These are phyloP conservation scores for Stegostoma tigrinum DNA, from an alignment of 2,113 vertebrate species.

Conservation along the genomic window DNA sequence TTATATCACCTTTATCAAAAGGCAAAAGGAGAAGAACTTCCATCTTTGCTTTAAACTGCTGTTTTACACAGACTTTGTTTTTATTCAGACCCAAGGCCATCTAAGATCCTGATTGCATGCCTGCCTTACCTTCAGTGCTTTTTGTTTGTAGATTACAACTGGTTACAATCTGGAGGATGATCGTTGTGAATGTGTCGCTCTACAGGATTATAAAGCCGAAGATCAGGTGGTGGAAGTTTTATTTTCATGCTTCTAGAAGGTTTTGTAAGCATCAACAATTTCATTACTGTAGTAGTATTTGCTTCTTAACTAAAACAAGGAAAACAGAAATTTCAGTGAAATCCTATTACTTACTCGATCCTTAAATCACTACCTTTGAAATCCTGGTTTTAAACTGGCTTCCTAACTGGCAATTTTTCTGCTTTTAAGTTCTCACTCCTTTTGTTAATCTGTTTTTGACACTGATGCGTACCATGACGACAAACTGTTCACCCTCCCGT, in stretches of 20 bases:
- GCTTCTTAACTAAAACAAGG: not conserved
- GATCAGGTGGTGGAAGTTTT: conserved; percentile 70
- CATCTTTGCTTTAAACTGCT: not conserved
- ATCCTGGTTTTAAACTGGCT: too few species aligned
- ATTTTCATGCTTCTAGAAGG: not conserved
- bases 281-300: not conserved
- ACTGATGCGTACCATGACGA: too few species aligned
- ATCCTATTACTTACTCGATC: not conserved
- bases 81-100: not conserved
- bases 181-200: conserved; percentile 88
- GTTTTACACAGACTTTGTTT: not conserved
- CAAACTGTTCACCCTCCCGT: too few species aligned
- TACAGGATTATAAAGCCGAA: conserved; percentile 80
- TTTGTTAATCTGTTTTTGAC: too few species aligned
- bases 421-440: too few species aligned
- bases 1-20: not conserved
- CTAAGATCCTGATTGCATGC: not conserved
- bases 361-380: too few species aligned
- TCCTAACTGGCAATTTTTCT: too few species aligned
- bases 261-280: not conserved
- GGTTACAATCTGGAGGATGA: conserved; percentile 98
- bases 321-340: not conserved
- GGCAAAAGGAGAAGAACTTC: not conserved
- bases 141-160: conserved; percentile 80
- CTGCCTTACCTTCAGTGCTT: conserved; percentile 37